A percentile compares a stretch with the other conserved stretches of the same genome.
Conservation (phyloP, 2,888 invertebrate genomes). For the Erpobdella octoculata region DNA sequence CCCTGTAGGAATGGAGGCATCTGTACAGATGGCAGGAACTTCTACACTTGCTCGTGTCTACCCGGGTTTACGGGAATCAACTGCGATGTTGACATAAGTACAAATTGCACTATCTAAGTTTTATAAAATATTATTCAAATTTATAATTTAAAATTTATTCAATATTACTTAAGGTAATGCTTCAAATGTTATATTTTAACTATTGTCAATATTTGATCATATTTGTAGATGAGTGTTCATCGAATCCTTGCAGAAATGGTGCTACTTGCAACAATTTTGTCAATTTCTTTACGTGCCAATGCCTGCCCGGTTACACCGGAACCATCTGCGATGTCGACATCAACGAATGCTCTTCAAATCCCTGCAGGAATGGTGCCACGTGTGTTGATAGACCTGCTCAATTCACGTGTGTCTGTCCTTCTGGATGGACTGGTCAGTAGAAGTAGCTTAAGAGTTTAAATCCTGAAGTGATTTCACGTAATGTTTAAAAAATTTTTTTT, state of each 20-base stretch:
- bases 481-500: neutral
- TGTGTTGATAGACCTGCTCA: neutral
- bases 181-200: no score
- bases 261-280: neutral
- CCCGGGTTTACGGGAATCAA: slow-evolving; percentile 41
- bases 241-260: slow-evolving; percentile 15
- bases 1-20: slow-evolving; percentile 36
- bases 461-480: neutral
- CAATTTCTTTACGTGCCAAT: slow-evolving; percentile 9
- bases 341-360: neutral
- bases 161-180: neutral
- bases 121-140: neutral
- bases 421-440: slow-evolving; percentile 5
- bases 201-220: no score
- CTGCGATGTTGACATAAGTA: neutral
- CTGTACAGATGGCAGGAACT: slow-evolving; percentile 36
- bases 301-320: slow-evolving; percentile 15
- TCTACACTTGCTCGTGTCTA: slow-evolving; percentile 34
- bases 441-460: neutral
- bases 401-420: slow-evolving; percentile 1
- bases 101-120: neutral
- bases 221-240: slow-evolving; percentile 17
- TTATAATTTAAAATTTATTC: neutral
- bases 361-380: neutral
- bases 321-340: neutral